These are phyloP conservation scores for Heterodera carotae DNA, from an alignment of 1,140 invertebrate species.

Conservation along the genomic window DNA sequence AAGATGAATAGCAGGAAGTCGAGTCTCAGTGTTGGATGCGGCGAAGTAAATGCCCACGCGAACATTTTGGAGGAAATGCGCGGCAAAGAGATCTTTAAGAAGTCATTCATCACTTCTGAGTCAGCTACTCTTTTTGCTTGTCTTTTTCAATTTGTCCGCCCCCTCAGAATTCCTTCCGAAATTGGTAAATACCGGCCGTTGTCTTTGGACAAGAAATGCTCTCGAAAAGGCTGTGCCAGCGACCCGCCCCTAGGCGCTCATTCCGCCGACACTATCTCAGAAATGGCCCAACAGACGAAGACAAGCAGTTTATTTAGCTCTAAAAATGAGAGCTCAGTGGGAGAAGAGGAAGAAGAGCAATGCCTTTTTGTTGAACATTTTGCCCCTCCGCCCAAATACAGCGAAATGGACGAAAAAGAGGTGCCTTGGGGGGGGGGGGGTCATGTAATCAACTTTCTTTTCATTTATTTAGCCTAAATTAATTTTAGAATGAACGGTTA, in stretches of 20 bases:
- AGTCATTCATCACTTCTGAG: not conserved
- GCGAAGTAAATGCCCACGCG: not conserved
- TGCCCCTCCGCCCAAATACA: not conserved
- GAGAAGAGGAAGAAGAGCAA: not conserved
- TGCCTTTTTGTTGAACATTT: slow-evolving; percentile 2
- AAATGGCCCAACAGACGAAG: not conserved
- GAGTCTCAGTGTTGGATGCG: not conserved
- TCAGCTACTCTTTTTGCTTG: not conserved
- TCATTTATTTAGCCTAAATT: not conserved
- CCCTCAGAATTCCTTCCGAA: slow-evolving; percentile 16
- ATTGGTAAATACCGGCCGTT: slow-evolving; percentile 6
- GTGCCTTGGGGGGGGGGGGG: not conserved
- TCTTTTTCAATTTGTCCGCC: not conserved
- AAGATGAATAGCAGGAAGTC: not conserved
- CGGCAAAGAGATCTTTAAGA: slow-evolving; percentile 14
- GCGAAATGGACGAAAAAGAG: slow-evolving; percentile 2
- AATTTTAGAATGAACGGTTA: slow-evolving; percentile 33
- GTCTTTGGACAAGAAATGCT: not conserved
- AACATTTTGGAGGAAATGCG: slow-evolving; percentile 18
- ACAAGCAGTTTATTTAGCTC: not conserved
- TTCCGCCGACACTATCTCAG: not conserved
- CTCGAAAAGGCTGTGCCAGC: slow-evolving; percentile 9
- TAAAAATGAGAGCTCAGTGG: not conserved
- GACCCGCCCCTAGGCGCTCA: not conserved
- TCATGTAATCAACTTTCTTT: too few relatives aligned